phyloP scores from a whole-genome alignment of 2,113 vertebrate genomes.

The Fukomys damarensis region DNA sequence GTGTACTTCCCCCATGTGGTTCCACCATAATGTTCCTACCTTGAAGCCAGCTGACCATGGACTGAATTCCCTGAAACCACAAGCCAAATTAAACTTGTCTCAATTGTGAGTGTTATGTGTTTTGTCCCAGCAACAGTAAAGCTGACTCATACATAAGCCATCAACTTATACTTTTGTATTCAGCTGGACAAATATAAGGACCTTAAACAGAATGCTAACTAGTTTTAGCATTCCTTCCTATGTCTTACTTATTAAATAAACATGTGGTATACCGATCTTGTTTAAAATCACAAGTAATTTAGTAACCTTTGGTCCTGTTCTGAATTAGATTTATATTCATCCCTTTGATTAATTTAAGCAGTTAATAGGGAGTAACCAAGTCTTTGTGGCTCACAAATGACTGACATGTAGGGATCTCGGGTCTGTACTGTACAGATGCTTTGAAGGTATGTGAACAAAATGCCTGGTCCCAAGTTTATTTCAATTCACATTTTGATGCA shows the following conservation, averaged over 20 bases:
- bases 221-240: not conserved
- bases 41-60: not conserved
- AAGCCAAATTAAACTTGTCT: not conserved
- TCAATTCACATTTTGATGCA: not conserved
- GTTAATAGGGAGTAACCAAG: not conserved
- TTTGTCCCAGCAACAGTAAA: not conserved
- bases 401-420: not conserved
- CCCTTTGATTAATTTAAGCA: not conserved
- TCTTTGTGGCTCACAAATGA: not conserved
- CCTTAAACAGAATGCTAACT: not conserved
- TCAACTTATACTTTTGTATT: not conserved
- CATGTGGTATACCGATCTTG: not conserved
- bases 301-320: not conserved
- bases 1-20: not conserved
- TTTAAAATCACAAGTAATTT: not conserved
- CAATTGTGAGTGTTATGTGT: not conserved
- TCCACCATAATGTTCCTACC: not conserved
- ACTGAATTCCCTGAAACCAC: not conserved
- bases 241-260: conserved; percentile 15
- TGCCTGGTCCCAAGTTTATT: not conserved
- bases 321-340: not conserved
- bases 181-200: not conserved
- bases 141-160: not conserved
- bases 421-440: not conserved
- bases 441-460: not conserved